Conservation (phyloP, 1,140 invertebrate genomes). For the Aphis craccivora region DNA sequence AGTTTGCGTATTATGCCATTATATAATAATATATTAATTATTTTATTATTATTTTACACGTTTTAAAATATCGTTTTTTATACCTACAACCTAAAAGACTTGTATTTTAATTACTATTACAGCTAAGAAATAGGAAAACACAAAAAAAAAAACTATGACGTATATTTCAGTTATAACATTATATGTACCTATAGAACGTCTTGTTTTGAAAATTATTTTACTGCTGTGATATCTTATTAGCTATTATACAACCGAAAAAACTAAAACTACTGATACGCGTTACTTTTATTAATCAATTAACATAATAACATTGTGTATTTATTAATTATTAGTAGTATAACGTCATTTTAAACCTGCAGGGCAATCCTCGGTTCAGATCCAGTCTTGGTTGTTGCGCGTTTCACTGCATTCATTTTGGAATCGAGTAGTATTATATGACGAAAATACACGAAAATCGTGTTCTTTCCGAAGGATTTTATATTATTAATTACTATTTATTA, state of each 20-base stretch:
- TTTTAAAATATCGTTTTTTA: background rate
- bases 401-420: background rate
- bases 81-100: background rate
- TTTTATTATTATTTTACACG: background rate
- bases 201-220: conserved; percentile 21
- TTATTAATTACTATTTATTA: background rate
- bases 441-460: conserved; percentile 40
- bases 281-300: background rate
- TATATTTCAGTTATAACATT: background rate
- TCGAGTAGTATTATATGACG: background rate
- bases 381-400: background rate
- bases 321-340: background rate
- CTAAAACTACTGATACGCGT: background rate
- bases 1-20: background rate
- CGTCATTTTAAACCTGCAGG: background rate
- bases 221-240: background rate
- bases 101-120: background rate
- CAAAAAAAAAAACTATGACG: background rate
- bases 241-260: background rate
- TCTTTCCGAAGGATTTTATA: background rate
- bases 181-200: background rate
- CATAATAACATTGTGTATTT: background rate
- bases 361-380: background rate
- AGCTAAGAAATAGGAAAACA: background rate
- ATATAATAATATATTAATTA: background rate